Evolutionary conservation across 2,797 vertebrate species (phyloP).

Genomic region (Netta rufina): DNA sequence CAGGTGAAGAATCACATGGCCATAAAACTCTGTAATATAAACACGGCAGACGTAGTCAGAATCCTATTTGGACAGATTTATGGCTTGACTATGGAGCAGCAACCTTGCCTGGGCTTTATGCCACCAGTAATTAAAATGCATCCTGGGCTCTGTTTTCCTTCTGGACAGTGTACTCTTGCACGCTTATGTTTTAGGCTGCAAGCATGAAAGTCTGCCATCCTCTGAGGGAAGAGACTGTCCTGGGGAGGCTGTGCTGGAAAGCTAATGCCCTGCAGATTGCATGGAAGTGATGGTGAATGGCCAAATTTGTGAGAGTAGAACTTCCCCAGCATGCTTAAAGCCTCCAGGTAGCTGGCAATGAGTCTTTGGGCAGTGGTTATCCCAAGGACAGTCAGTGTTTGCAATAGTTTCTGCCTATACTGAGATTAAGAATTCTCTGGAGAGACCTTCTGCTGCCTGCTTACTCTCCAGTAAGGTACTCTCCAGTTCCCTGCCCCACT

Average conservation of each 20-base stretch:
- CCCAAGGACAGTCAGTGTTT: background rate
- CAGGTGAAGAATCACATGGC: slow-evolving; percentile 69
- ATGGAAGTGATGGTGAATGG: background rate
- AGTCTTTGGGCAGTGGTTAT: background rate
- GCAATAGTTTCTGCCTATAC: background rate
- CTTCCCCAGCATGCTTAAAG: background rate
- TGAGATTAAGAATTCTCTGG: background rate
- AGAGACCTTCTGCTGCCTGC: background rate
- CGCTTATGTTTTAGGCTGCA: background rate
- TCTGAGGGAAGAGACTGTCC: background rate
- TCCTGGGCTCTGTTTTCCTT: slow-evolving; percentile 58
- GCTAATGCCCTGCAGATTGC: background rate
- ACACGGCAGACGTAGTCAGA: slow-evolving; percentile 47
- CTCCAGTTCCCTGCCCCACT: background rate
- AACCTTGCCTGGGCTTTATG: slow-evolving; percentile 63
- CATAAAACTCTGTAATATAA: slow-evolving; percentile 63
- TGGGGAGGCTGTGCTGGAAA: background rate
- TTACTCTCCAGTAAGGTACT: background rate
- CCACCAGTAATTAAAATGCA: slow-evolving; percentile 62
- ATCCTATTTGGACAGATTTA: slow-evolving; percentile 72
- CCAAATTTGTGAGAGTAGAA: background rate
- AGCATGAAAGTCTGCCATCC: background rate
- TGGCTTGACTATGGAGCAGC: slow-evolving; percentile 47
- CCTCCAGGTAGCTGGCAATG: background rate
- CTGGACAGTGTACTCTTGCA: slow-evolving; percentile 55